Conservation (phyloP, 2,888 invertebrate genomes). For the Drosophila kanekoi region DNA sequence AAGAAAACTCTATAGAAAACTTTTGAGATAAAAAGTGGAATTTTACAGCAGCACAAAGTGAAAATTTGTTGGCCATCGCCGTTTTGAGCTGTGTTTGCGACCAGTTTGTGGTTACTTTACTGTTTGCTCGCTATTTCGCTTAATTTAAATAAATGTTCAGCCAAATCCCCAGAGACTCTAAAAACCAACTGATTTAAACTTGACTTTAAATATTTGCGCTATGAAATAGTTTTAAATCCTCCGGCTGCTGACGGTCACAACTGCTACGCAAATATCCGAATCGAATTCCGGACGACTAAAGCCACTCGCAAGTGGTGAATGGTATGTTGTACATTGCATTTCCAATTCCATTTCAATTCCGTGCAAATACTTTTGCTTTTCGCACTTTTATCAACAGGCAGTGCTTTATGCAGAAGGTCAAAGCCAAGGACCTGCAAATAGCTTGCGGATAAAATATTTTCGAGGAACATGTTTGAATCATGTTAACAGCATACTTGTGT, state of each 20-base stretch:
- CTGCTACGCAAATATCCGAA: conserved; percentile 28
- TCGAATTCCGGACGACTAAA: conserved; percentile 9
- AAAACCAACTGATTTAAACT: conserved; percentile 10
- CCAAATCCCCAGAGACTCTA: neutral
- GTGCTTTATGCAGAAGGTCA: neutral
- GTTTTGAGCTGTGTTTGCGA: conserved; percentile 18
- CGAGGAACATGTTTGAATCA: neutral
- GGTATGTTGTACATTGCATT: conserved; percentile 52
- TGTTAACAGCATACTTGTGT: neutral
- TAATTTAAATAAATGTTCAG: conserved; percentile 28
- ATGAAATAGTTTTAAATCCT: neutral
- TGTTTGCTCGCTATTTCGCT: conserved; percentile 8
- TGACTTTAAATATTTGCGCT: conserved; percentile 10
- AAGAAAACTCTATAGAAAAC: conserved; percentile 7
- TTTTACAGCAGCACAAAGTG: conserved; percentile 16
- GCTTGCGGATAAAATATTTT: conserved; percentile 12
- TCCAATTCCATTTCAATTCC: conserved; percentile 34
- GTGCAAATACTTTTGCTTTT: conserved; percentile 24
- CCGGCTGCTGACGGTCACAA: neutral
- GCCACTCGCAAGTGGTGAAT: conserved; percentile 34
- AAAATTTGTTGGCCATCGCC: conserved; percentile 25
- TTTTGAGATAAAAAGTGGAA: conserved; percentile 32
- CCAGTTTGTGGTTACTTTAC: conserved; percentile 26
- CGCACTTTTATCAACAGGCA: conserved; percentile 5
- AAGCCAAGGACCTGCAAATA: conserved; percentile 17